Percentiles rank a stretch among this genome's conserved stretches.
Conservation (phyloP, 1,140 invertebrate species). For the Lanistes nyassanus region DNA sequence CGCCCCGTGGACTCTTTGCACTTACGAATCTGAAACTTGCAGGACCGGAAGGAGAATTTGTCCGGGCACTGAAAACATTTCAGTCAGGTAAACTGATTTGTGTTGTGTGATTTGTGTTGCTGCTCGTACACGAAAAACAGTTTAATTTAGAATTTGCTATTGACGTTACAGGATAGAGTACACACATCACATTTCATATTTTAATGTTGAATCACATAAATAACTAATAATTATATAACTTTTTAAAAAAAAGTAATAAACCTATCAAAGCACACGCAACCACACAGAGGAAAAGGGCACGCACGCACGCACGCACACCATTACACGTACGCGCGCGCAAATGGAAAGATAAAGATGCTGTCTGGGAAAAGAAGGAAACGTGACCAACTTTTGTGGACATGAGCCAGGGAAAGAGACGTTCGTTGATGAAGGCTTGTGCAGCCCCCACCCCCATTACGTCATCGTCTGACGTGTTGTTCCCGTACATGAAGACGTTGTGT, state of each 20-base stretch:
- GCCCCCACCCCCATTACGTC: constrained; percentile 34
- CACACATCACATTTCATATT: too few relatives aligned
- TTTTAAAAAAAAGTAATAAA: background rate
- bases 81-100: too few relatives aligned
- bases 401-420: constrained; percentile 63
- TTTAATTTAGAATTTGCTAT: too few relatives aligned
- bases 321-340: background rate
- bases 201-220: too few relatives aligned
- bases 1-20: constrained; percentile 67
- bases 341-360: too few relatives aligned
- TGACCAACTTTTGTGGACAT: constrained; percentile 60
- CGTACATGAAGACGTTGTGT: constrained; percentile 67
- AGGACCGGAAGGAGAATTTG: constrained; percentile 62
- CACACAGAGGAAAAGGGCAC: background rate
- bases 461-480: constrained; percentile 58
- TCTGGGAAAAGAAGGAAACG: too few relatives aligned
- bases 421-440: constrained; percentile 56
- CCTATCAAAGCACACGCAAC: background rate
- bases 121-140: too few relatives aligned
- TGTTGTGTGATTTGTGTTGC: too few relatives aligned
- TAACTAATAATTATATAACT: background rate
- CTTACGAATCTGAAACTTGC: constrained; percentile 63
- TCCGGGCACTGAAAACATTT: constrained; percentile 59
- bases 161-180: too few relatives aligned
- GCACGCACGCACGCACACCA: background rate